A percentile compares a stretch with the other conserved stretches of the same genome.
Conservation (phyloP, 2,888 invertebrate genomes). For the Galerucella nymphaeae region DNA sequence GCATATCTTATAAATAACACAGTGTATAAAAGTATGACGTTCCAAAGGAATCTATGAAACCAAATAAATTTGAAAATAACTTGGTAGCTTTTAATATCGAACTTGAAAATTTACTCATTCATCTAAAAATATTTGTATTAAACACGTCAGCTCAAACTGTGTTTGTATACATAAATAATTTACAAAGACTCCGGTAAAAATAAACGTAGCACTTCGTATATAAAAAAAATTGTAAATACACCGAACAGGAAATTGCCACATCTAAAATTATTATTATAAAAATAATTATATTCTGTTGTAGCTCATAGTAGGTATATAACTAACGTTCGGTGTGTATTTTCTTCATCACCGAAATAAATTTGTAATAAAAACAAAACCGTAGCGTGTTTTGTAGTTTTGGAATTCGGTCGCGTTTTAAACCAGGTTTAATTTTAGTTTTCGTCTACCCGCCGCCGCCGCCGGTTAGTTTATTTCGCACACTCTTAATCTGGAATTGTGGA, state of each 20-base stretch:
- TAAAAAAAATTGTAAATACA: slow-evolving; percentile 1
- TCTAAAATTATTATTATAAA: slow-evolving; percentile 14
- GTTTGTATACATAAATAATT: neutral
- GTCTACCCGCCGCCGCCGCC: slow-evolving; percentile 19
- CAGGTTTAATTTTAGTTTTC: slow-evolving; percentile 39
- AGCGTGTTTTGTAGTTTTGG: slow-evolving; percentile 36
- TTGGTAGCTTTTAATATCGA: no score
- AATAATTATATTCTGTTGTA: slow-evolving; percentile 4
- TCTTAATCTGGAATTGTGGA: neutral
- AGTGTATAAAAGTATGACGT: no score
- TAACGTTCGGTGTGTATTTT: slow-evolving; percentile 11
- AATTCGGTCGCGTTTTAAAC: slow-evolving; percentile 39
- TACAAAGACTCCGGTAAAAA: slow-evolving; percentile 1
- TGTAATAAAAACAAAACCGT: slow-evolving; percentile 33
- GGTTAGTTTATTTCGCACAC: slow-evolving; percentile 21
- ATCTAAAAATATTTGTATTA: no score
- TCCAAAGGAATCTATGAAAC: no score
- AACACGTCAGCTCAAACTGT: no score
- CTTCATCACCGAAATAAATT: slow-evolving; percentile 28
- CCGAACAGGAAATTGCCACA: slow-evolving; percentile 14
- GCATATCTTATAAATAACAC: no score
- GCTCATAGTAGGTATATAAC: neutral
- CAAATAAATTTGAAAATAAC: no score
- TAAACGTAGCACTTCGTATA: neutral
- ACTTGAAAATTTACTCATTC: no score